Conservation (phyloP, 1,140 invertebrate species). For the Micrasema longulum region DNA sequence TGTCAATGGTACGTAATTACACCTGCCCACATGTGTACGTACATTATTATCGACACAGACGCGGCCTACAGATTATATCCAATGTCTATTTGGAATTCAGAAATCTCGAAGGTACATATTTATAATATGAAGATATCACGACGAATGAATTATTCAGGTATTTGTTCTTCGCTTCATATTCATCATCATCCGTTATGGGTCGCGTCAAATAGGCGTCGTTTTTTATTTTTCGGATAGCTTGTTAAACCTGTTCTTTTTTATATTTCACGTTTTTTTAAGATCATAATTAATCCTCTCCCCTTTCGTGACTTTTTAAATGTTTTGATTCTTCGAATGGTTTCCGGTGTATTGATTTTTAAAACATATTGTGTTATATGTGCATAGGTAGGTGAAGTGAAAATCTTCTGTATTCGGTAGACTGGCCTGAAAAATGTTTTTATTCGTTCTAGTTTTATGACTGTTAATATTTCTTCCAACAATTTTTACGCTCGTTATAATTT, state of each 20-base stretch:
- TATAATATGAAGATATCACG: slow-evolving; percentile 33
- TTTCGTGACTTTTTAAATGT: not conserved
- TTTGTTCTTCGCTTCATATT: slow-evolving; percentile 23
- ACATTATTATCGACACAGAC: not conserved
- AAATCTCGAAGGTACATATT: slow-evolving; percentile 16
- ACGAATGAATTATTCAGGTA: slow-evolving; percentile 18
- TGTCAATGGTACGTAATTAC: slow-evolving; percentile 30
- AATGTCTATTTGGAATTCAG: slow-evolving; percentile 5
- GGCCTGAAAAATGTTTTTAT: no score
- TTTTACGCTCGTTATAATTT: no score
- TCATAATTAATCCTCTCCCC: not conserved
- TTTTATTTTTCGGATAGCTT: slow-evolving; percentile 15
- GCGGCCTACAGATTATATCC: not conserved
- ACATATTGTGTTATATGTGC: no score
- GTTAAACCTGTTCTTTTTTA: not conserved
- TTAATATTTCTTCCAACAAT: no score
- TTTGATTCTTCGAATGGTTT: not conserved
- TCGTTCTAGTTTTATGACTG: no score
- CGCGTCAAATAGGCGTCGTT: slow-evolving; percentile 5
- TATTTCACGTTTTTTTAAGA: slow-evolving; percentile 10
- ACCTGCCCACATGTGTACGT: slow-evolving; percentile 4
- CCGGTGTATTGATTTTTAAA: no score
- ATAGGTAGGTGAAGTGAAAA: no score
- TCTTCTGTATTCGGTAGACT: no score
- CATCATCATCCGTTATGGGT: slow-evolving; percentile 27